These are phyloP conservation scores for Thermophis baileyi DNA, from an alignment of 2,113 vertebrate species.

Conservation along the genomic window DNA sequence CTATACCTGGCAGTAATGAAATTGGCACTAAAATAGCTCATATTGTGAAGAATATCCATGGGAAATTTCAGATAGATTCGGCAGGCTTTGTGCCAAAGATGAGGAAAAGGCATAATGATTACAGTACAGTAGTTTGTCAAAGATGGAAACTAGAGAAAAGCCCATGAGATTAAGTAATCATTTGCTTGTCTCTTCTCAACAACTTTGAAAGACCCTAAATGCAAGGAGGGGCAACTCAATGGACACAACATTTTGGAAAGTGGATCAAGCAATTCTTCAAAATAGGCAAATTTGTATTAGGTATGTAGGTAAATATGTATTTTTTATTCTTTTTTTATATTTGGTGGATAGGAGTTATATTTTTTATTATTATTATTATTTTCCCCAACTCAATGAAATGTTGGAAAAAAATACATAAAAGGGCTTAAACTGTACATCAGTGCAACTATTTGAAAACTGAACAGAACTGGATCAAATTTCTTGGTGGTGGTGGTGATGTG, in stretches of 20 bases:
- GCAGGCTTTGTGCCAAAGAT: background rate
- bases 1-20: background rate
- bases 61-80: background rate
- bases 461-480: background rate
- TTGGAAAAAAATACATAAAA: background rate
- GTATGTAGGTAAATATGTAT: background rate
- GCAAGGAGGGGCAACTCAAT: background rate
- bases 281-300: background rate
- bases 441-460: background rate
- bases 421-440: background rate
- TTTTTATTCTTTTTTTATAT: background rate
- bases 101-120: background rate
- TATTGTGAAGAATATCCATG: background rate
- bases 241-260: background rate
- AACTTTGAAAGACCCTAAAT: background rate
- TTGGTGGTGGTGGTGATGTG: background rate
- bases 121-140: background rate
- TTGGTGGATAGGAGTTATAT: background rate
- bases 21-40: background rate
- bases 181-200: background rate
- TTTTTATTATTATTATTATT: background rate
- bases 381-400: background rate
- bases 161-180: background rate
- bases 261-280: background rate
- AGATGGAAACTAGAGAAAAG: background rate